Conservation (phyloP, 2,888 invertebrate species). For the Drosophila antonietae region DNA sequence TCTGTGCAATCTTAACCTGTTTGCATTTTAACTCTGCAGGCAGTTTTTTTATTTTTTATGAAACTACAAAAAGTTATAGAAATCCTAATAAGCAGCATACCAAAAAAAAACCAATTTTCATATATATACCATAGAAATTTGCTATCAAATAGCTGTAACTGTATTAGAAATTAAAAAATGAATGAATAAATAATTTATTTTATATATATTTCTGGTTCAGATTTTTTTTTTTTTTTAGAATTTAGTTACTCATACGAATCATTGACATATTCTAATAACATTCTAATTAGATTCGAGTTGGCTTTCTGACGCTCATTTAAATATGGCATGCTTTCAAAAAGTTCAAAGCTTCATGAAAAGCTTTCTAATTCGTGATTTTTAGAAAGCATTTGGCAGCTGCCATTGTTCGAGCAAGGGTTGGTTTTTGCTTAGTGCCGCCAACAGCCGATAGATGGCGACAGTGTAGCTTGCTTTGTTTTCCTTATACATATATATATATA, state of each 20-base stretch:
- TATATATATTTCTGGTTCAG: neutral
- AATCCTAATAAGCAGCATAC: too few species aligned
- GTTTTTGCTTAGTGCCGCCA: conserved; percentile 39
- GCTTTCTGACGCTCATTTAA: conserved; percentile 25
- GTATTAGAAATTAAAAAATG: neutral
- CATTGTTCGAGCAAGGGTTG: conserved; percentile 32
- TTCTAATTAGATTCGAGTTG: conserved; percentile 33
- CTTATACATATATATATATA: neutral
- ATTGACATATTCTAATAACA: too few species aligned
- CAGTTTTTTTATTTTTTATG: neutral
- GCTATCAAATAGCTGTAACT: too few species aligned
- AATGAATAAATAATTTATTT: neutral
- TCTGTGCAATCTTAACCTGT: neutral
- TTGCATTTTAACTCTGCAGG: neutral
- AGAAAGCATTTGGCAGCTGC: conserved; percentile 60
- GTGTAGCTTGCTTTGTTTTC: neutral
- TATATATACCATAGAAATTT: too few species aligned
- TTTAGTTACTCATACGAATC: neutral
- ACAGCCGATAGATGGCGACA: conserved; percentile 64
- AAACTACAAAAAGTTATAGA: too few species aligned
- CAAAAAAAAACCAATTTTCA: too few species aligned
- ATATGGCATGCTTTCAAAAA: conserved; percentile 27
- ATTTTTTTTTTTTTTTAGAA: neutral
- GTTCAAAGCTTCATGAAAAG: conserved; percentile 67
- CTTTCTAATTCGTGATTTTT: conserved; percentile 76